A percentile compares a stretch with the other conserved stretches of the same genome.
These are phyloP conservation scores for Rhynchomys soricoides DNA, from an alignment of 2,113 vertebrate species.

Conservation along the genomic window DNA sequence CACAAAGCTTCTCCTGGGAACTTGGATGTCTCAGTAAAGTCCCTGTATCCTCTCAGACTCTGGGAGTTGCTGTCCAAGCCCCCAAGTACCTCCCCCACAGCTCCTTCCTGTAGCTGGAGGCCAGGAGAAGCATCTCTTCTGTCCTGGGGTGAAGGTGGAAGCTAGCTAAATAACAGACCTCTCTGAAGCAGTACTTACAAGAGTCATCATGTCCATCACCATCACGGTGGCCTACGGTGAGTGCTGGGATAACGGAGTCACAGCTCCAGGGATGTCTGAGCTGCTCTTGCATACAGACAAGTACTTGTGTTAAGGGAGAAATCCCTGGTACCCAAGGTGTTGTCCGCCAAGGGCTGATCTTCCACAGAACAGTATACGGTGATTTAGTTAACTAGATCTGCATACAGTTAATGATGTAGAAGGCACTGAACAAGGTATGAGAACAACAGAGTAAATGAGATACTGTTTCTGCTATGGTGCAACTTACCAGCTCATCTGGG, in stretches of 20 bases:
- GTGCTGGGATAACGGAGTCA: not conserved
- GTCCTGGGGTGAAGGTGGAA: not conserved
- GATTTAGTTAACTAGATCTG: not conserved
- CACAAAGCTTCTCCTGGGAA: not conserved
- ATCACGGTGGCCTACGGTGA: not conserved
- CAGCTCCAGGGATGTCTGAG: not conserved
- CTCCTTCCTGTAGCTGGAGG: not conserved
- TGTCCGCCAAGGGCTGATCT: not conserved
- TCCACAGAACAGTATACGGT: not conserved
- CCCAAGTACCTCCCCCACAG: not conserved
- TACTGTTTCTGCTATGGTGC: not conserved
- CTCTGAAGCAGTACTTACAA: not conserved
- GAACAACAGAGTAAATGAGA: not conserved
- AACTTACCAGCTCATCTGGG: conserved; percentile 4
- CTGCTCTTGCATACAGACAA: not conserved
- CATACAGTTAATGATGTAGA: not conserved
- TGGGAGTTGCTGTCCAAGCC: not conserved
- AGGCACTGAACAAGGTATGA: not conserved
- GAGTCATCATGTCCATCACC: not conserved
- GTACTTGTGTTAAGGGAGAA: not conserved
- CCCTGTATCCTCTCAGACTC: not conserved
- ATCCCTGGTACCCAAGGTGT: not conserved
- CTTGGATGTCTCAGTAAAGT: conserved; percentile 22
- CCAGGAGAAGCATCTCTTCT: not conserved
- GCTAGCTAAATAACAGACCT: not conserved